These are phyloP conservation scores for Latheticus oryzae DNA, from an alignment of 2,888 invertebrate genomes.

Conservation along the genomic window DNA sequence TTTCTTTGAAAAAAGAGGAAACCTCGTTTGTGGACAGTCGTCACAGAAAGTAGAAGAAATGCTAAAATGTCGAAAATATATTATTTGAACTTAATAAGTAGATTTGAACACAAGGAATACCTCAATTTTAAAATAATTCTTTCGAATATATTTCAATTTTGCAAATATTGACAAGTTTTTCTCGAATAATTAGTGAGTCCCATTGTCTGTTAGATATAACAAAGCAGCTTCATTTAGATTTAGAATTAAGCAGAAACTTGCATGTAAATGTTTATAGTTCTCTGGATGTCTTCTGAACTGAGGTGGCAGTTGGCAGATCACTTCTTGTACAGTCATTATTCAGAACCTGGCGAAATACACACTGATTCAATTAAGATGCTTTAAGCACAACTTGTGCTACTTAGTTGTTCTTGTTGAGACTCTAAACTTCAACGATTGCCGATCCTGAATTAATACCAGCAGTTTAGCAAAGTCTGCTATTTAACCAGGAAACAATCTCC, in stretches of 20 bases:
- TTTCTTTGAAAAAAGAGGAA: too few species aligned
- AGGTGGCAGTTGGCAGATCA: conserved; percentile 35
- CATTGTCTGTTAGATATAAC: conserved; percentile 21
- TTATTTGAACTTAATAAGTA: too few species aligned
- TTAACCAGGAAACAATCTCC: conserved; percentile 25
- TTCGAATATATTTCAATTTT: too few species aligned
- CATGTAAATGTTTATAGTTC: conserved; percentile 38
- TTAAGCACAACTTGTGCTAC: conserved; percentile 40
- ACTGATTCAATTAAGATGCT: conserved; percentile 44
- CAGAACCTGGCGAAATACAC: conserved; percentile 43
- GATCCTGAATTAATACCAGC: conserved; percentile 42
- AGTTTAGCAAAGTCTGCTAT: conserved; percentile 39
- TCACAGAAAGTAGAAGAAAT: too few species aligned
- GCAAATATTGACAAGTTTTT: too few species aligned
- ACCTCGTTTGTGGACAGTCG: too few species aligned
- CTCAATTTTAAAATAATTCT: too few species aligned
- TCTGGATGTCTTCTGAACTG: conserved; percentile 19
- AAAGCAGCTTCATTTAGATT: conserved; percentile 29
- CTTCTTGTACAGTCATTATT: conserved; percentile 35
- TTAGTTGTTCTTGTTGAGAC: conserved; percentile 40
- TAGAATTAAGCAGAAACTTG: conserved; percentile 29
- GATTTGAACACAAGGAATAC: too few species aligned
- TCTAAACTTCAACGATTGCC: conserved; percentile 41
- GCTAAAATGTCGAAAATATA: too few species aligned
- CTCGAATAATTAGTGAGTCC: conserved; percentile 16